Evolutionary conservation across 2,888 invertebrate genomes (phyloP).

Genomic region (Hirtodrosophila trivittata): DNA sequence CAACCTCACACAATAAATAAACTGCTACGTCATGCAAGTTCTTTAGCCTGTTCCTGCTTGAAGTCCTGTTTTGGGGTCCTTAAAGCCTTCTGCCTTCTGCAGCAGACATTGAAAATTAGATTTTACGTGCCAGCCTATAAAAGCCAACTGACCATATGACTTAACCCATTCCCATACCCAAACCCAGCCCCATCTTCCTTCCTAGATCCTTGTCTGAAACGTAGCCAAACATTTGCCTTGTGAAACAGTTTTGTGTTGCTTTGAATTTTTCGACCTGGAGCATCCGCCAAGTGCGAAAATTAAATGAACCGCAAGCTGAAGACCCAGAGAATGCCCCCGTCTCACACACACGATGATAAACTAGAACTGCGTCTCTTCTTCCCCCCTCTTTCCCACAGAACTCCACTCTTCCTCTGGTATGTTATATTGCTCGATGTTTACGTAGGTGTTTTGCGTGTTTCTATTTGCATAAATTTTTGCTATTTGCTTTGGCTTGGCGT

Average conservation of each 20-base stretch:
- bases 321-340: slow-evolving; percentile 11
- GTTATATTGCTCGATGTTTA: slow-evolving; percentile 50
- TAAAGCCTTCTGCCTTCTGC: slow-evolving; percentile 23
- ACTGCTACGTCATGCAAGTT: slow-evolving; percentile 70
- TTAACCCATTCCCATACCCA: slow-evolving; percentile 3
- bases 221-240: slow-evolving; percentile 25
- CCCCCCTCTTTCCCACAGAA: neutral
- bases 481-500: slow-evolving; percentile 42
- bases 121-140: slow-evolving; percentile 50
- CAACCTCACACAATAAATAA: slow-evolving; percentile 73
- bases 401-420: slow-evolving; percentile 1
- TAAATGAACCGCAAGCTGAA: slow-evolving; percentile 72
- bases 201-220: slow-evolving; percentile 2
- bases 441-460: slow-evolving; percentile 67
- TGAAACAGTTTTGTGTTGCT: slow-evolving; percentile 19
- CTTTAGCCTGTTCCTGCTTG: neutral
- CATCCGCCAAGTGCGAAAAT: slow-evolving; percentile 70
- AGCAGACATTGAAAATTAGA: slow-evolving; percentile 58
- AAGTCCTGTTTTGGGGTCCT: slow-evolving; percentile 13
- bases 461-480: slow-evolving; percentile 69
- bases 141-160: slow-evolving; percentile 34
- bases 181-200: neutral
- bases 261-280: slow-evolving; percentile 29
- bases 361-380: slow-evolving; percentile 3
- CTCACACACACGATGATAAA: slow-evolving; percentile 22